A percentile compares a stretch with the other conserved stretches of the same genome.
These are phyloP conservation scores for Solenopsis fugax DNA, from an alignment of 1,140 invertebrate genomes.

Conservation along the genomic window DNA sequence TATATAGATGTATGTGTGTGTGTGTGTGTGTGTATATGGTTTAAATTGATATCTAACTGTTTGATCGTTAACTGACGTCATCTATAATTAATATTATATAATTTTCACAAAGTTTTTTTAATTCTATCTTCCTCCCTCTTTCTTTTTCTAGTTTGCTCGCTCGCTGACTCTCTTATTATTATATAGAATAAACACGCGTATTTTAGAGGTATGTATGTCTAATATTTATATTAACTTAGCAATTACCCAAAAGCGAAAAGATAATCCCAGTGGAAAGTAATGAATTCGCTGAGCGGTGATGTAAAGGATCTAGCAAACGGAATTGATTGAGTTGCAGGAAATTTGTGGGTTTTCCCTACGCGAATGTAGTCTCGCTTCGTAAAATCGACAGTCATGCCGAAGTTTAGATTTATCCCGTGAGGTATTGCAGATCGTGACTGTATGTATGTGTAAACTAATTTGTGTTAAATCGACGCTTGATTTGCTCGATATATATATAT, in stretches of 20 bases:
- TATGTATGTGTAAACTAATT: conserved; percentile 42
- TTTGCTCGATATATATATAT: conserved; percentile 2
- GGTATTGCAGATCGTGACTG: not conserved
- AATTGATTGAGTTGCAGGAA: conserved; percentile 26
- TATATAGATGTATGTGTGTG: too few relatives aligned
- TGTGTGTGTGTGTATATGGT: too few relatives aligned
- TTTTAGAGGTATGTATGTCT: not conserved
- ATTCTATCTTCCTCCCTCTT: too few relatives aligned
- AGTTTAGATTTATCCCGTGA: conserved; percentile 49
- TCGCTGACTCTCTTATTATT: not conserved
- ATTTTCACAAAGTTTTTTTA: not conserved
- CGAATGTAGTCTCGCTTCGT: conserved; percentile 24
- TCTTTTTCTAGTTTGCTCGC: not conserved
- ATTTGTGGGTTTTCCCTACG: conserved; percentile 3
- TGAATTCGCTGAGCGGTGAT: not conserved
- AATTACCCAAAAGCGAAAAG: not conserved
- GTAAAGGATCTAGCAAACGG: not conserved
- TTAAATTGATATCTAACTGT: too few relatives aligned
- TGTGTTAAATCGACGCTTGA: conserved; percentile 39
- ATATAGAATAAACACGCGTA: not conserved
- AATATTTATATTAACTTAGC: not conserved
- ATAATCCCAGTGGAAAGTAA: not conserved
- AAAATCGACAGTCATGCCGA: conserved; percentile 44
- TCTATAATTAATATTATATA: not conserved
- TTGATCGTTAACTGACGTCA: too few relatives aligned